Evolutionary conservation across 2,113 vertebrate genomes (phyloP).

Genomic region (Dasyprocta punctata): DNA sequence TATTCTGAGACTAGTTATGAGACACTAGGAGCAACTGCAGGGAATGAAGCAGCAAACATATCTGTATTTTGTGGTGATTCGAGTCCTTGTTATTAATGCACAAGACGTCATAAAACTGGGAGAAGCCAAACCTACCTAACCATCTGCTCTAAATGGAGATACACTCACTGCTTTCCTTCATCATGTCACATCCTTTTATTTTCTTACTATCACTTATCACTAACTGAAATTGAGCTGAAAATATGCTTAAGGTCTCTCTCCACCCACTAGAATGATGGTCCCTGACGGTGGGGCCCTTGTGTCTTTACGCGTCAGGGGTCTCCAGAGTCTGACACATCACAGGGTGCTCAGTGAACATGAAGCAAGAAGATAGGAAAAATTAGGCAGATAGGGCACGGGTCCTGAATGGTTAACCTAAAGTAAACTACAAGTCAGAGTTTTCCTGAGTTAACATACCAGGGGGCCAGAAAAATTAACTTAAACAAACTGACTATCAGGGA

Average conservation of each 20-base stretch:
- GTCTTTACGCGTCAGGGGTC: background rate
- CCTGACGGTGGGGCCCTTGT: background rate
- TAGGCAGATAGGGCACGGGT: background rate
- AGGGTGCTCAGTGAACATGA: background rate
- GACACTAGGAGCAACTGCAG: background rate
- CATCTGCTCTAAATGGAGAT: background rate
- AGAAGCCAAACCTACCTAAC: background rate
- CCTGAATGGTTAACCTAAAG: background rate
- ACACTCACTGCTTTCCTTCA: background rate
- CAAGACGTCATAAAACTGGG: background rate
- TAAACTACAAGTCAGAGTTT: background rate
- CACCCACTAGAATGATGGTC: background rate
- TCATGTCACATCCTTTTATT: background rate
- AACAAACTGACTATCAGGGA: background rate
- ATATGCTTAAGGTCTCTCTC: background rate
- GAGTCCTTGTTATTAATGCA: background rate
- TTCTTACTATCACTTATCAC: background rate
- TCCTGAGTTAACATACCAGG: background rate
- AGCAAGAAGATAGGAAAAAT: background rate
- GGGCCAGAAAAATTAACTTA: background rate
- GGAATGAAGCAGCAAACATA: background rate
- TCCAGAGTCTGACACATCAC: background rate
- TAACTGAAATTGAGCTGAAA: background rate
- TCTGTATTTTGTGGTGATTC: background rate
- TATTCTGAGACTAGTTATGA: constrained; percentile 6